phyloP scores from a whole-genome alignment of 2,888 invertebrate genomes.

The Ennomos fuscantarius region DNA sequence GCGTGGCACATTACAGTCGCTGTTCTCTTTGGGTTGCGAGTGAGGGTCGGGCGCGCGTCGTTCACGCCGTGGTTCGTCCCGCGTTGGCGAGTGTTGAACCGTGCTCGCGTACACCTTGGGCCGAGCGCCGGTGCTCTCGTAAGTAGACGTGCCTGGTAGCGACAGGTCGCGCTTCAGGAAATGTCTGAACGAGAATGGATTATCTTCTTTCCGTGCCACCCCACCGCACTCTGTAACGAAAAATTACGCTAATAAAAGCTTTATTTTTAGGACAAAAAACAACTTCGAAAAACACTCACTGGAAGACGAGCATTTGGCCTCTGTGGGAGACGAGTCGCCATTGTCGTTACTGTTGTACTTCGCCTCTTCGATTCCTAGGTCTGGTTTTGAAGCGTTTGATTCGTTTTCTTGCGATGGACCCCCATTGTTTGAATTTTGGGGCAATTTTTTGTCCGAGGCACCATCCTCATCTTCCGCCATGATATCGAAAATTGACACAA shows the following conservation, averaged over 20 bases:
- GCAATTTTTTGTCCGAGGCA: conserved; percentile 79
- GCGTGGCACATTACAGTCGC: conserved; percentile 53
- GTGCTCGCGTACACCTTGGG: conserved; percentile 88
- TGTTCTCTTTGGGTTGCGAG: conserved; percentile 70
- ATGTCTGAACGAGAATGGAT: conserved; percentile 94
- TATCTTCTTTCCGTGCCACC: conserved; percentile 87
- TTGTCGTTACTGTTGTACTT: conserved; percentile 77
- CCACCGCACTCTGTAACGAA: conserved; percentile 76
- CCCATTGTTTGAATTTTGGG: conserved; percentile 75
- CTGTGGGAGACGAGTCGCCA: conserved; percentile 64
- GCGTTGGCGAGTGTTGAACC: conserved; percentile 79
- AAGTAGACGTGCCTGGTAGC: conserved; percentile 82
- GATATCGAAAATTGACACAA: conserved; percentile 65
- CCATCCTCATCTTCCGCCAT: conserved; percentile 84
- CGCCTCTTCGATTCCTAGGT: conserved; percentile 79
- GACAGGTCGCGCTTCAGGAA: conserved; percentile 89
- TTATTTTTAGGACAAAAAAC: conserved; percentile 80
- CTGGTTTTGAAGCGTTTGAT: conserved; percentile 72
- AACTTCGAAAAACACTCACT: conserved; percentile 78
- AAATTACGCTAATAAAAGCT: conserved; percentile 55
- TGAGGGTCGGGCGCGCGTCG: conserved; percentile 53
- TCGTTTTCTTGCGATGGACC: conserved; percentile 69
- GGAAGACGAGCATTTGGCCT: conserved; percentile 73
- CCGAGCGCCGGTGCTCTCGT: conserved; percentile 90
- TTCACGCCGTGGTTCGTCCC: conserved; percentile 68